Evolutionary conservation across 2,888 invertebrate genomes (phyloP).

Genomic region (Parnassius apollo): DNA sequence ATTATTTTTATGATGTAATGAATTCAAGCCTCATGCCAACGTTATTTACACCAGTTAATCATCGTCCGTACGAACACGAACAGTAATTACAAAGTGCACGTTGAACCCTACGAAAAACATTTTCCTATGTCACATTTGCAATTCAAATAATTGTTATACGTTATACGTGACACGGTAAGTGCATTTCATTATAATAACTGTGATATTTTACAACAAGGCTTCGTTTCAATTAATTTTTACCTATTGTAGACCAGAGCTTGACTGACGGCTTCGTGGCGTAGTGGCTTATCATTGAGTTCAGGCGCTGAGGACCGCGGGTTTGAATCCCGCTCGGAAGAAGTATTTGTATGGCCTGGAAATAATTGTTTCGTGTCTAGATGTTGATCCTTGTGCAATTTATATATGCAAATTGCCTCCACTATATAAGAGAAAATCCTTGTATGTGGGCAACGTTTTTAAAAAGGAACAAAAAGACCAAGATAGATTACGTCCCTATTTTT

Average conservation of each 20-base stretch:
- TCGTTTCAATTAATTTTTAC: conserved; percentile 5
- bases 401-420: no score
- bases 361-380: no score
- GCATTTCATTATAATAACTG: conserved; percentile 22
- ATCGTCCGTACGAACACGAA: conserved; percentile 1
- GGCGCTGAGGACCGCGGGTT: no score
- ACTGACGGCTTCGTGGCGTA: no score
- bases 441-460: no score
- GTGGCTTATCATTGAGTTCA: no score
- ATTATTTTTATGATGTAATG: no score
- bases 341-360: neutral
- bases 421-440: no score
- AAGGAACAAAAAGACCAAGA: no score
- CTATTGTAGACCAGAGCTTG: no score
- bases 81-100: conserved; percentile 19
- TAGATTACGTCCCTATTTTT: no score
- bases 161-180: conserved; percentile 14
- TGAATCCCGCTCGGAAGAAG: neutral
- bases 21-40: conserved; percentile 2
- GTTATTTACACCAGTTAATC: conserved; percentile 5
- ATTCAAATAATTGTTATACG: conserved; percentile 15
- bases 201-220: conserved; percentile 15
- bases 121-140: conserved; percentile 16
- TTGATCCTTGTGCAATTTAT: no score
- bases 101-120: conserved; percentile 13